Base-by-base conservation (phyloP, 2,888 invertebrate genomes). In the Adelognathus sp. region DNA sequence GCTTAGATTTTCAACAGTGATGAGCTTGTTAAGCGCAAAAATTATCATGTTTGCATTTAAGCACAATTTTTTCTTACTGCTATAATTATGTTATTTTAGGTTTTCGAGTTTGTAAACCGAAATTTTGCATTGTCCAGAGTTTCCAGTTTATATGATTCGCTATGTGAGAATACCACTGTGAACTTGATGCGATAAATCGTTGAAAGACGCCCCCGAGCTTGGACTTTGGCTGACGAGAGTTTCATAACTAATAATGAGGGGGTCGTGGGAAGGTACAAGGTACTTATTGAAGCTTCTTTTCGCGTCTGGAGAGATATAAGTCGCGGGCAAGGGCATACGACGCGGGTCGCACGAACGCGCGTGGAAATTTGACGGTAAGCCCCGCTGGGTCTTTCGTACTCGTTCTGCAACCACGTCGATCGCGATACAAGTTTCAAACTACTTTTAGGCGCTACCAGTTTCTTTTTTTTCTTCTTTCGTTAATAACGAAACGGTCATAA, bases 401-500 rank as follows among this genome's bases (percentile, higher is more conserved):
- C n/a, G n/a, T n/a, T 66, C 29, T 64, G 58, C 52, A 70, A 63
- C 52, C 70, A 70, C 78, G 74, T 74, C 70, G 54, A 39, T 71
- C 31, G 36, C 66, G 77, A 81, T 78, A 54, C 72, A 66, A 80
- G 75, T 70, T 81, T 54, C 77, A 77, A 81, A 80, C 80, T 81
- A 81, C 80, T 80, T 78, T 78, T 75, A 77, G 80, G 75, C 80
- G 69, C 58, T 61, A 58, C 75, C 74, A 61, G 46, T 44, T 66
- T 54, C 24, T 72, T 66, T 4, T 14, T 14, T 6, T 60, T 69
- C 24, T 46, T 46, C 16, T 29, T 18, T 36, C 50, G 63, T 80
- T 72, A 73, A 80, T 74, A 72, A 77, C 72, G 77, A 58, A 74
- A 75, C 60, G 69, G 75, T 81, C 79, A 80, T 81, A 79, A 79